phyloP scores from a whole-genome alignment of 2,113 vertebrate genomes.

The Thamnaconus septentrionalis region DNA sequence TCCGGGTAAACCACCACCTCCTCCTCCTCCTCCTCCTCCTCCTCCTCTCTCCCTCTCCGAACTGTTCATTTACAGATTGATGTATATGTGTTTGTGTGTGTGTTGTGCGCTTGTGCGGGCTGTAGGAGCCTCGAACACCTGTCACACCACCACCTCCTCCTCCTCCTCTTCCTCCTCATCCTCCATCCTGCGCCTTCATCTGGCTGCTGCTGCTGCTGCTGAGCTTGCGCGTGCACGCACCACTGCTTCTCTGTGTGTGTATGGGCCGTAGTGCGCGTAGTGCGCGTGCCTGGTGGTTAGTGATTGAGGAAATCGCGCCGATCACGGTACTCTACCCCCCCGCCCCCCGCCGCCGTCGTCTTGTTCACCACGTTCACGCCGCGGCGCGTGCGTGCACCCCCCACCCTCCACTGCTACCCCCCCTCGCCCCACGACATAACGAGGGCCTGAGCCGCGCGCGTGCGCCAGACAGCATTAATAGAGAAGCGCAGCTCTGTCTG shows the following conservation, averaged over 20 bases:
- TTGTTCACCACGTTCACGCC: no score
- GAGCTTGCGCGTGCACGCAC: constrained; percentile 17
- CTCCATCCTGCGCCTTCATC: constrained; percentile 28
- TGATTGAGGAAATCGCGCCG: constrained; percentile 38
- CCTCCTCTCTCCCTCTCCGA: no score
- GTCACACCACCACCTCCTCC: background rate
- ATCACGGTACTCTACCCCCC: background rate
- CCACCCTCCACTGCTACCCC: no score
- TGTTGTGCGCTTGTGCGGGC: constrained; percentile 37
- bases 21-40: no score
- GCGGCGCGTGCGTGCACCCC: no score
- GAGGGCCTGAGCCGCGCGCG: constrained; percentile 23
- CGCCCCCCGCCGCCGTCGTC: background rate
- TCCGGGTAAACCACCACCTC: constrained; percentile 82
- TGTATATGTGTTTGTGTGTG: constrained; percentile 8
- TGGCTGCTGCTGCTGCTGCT: background rate
- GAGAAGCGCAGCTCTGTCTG: constrained; percentile 37
- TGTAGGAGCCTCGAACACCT: no score
- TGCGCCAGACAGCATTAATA: constrained; percentile 8
- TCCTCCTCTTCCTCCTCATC: constrained; percentile 8
- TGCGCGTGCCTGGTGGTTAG: constrained; percentile 26
- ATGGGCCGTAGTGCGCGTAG: constrained; percentile 2
- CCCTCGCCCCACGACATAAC: constrained; percentile 16
- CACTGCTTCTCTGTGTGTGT: background rate
- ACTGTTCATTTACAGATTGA: no score